Evolutionary conservation across 2,113 vertebrate genomes (phyloP).

Genomic region (Eupsittula cactorum): DNA sequence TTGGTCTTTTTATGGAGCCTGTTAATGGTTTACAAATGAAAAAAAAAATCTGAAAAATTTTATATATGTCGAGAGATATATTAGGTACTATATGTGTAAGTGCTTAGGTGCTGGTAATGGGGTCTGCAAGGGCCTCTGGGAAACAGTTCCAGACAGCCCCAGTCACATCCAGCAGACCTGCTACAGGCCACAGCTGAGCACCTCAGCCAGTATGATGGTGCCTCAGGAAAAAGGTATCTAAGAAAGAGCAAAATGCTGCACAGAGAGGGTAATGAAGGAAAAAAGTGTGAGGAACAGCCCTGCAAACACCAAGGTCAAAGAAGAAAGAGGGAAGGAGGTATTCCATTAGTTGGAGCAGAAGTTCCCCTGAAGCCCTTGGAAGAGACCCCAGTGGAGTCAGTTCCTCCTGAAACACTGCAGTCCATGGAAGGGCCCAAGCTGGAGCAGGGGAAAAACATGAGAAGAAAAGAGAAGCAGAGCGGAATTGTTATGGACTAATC

Average conservation of each 20-base stretch:
- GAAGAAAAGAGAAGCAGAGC: not conserved
- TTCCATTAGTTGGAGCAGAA: not conserved
- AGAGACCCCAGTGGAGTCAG: fast-evolving
- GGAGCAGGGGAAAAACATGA: not conserved
- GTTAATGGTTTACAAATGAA: not conserved
- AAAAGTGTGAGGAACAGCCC: not conserved
- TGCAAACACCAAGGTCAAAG: not conserved
- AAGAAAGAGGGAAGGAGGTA: not conserved
- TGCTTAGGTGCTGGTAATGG: fast-evolving
- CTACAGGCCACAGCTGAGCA: fast-evolving
- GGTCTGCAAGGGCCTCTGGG: not conserved
- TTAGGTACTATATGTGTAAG: not conserved
- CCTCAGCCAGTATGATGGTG: fast-evolving
- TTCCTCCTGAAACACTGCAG: not conserved
- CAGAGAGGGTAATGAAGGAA: not conserved
- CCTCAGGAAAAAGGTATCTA: not conserved
- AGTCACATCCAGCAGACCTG: not conserved
- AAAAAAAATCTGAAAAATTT: not conserved
- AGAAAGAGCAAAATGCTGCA: not conserved
- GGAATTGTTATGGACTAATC: not conserved
- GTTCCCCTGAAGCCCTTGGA: not conserved
- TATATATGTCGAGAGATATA: not conserved
- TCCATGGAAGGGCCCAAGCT: not conserved
- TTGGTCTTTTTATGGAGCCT: not conserved
- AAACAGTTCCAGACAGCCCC: not conserved